Conservation (phyloP, 1,140 invertebrate species). For the Psilanteris sp. region DNA sequence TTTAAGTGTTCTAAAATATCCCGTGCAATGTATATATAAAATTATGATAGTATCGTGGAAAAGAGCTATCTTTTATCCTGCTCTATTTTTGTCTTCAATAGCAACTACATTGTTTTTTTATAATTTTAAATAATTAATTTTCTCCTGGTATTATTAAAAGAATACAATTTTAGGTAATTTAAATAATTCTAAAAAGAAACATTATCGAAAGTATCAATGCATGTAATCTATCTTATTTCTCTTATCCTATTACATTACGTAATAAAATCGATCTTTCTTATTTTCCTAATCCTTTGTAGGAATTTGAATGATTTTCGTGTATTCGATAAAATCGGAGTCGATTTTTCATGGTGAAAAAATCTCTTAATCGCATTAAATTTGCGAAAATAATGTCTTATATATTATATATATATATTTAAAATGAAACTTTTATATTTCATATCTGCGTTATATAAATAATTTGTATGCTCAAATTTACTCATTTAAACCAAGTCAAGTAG, state of each 20-base stretch:
- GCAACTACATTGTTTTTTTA: too few species aligned
- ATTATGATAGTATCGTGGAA: too few species aligned
- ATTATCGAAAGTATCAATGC: constrained; percentile 30
- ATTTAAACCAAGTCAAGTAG: neutral
- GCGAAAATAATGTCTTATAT: constrained; percentile 14
- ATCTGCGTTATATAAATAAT: too few species aligned
- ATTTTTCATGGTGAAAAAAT: constrained; percentile 8
- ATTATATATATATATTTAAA: too few species aligned
- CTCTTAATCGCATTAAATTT: constrained; percentile 16
- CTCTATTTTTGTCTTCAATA: too few species aligned
- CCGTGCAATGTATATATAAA: too few species aligned
- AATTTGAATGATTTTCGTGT: constrained; percentile 34
- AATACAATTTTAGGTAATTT: constrained; percentile 5
- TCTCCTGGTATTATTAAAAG: too few species aligned
- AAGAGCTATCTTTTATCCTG: too few species aligned
- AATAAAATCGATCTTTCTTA: constrained; percentile 33
- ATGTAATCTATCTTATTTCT: constrained; percentile 32
- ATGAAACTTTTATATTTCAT: too few species aligned
- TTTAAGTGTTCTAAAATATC: neutral
- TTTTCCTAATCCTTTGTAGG: constrained; percentile 18
- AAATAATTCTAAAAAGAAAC: constrained; percentile 1
- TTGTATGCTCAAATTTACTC: too few species aligned
- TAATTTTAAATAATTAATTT: too few species aligned
- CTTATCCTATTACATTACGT: constrained; percentile 34
- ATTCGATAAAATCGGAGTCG: constrained; percentile 8